Evolutionary conservation across 2,888 invertebrate species (phyloP), one percentile per base, ranked within the genome.

Genomic region (Synergus umbraculus): DNA sequence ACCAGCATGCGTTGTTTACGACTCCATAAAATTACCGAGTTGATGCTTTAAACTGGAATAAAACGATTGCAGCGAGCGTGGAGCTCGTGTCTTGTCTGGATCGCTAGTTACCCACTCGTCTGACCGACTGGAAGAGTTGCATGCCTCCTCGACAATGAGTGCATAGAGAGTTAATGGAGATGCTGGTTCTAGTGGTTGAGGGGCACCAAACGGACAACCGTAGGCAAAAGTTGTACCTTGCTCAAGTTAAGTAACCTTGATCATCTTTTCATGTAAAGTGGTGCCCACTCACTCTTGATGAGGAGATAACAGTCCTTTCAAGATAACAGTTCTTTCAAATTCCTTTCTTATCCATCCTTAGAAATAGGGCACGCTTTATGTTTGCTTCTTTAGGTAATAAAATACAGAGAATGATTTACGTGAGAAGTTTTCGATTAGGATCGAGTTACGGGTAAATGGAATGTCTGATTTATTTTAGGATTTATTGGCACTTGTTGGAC

Each of bases 11-110:
- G 88, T 90, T 90, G 87, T 92, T 91, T 91, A 92, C 90, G 91
- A 89, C 86, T 87, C 88, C 90, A 88, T 92, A 91, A 92, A 91
- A 91, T 91, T 91, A 92, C 90, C 86, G 86, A 89, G 88, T 89
- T 90, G 90, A 91, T 90, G 89, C 87, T 88, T 87, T 88, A 88
- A 90, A 90, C 87, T 88, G 89, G 89, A 88, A 90, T 90, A 88
- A 89, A 89, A 90, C 89, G 90, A 89, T 89, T 85, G 87, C 86
- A 83, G 85, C 76, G 78, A 81, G 83, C 79, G 78, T 81, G 84
- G 22, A 63, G 13, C 83, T 82, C 79, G 79, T 76, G 83, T 84
- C 82, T 80, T 77, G 82, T 84, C 80, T 79, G 82, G 77, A 80
- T 83, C 77, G 77, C 83, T 82, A 81, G 84, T 84, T 83, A 82